These are phyloP conservation scores for Pecten maximus DNA, from an alignment of 2,888 invertebrate genomes.

Conservation along the genomic window DNA sequence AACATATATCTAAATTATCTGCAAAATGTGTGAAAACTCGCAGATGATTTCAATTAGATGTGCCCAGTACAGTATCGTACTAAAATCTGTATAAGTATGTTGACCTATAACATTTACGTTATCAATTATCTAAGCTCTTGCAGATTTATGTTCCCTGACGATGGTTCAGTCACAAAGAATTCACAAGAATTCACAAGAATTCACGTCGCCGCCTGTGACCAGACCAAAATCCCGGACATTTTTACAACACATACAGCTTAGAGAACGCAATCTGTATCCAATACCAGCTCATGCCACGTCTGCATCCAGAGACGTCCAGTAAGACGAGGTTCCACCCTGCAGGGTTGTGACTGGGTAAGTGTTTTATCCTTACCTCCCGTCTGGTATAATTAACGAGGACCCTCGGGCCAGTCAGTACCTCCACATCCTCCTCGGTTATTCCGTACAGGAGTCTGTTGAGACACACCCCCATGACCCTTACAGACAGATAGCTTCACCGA, in stretches of 20 bases:
- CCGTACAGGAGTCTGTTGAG: conserved; percentile 57
- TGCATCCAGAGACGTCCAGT: not conserved
- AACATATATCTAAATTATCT: not conserved
- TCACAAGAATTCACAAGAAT: too few relatives aligned
- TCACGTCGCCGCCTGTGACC: not conserved
- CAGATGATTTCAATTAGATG: not conserved
- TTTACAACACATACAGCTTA: conserved; percentile 1
- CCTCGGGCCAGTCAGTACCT: not conserved
- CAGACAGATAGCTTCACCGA: conserved; percentile 24
- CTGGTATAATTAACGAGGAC: not conserved
- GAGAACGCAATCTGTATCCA: not conserved
- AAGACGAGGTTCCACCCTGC: not conserved
- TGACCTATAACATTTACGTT: too few relatives aligned
- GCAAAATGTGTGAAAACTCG: not conserved
- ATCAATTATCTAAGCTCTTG: too few relatives aligned
- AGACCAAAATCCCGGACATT: not conserved
- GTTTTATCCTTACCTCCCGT: not conserved
- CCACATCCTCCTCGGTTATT: conserved; percentile 37
- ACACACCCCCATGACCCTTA: conserved; percentile 58
- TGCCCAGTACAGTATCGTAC: too few relatives aligned
- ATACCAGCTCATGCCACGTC: not conserved
- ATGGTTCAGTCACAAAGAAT: too few relatives aligned
- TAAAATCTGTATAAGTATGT: too few relatives aligned
- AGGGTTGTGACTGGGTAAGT: not conserved
- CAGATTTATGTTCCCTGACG: too few relatives aligned